Evolutionary conservation across 2,888 invertebrate species (phyloP), one percentile per base, ranked within the genome.

Genomic region (Phymatocera aterrima): DNA sequence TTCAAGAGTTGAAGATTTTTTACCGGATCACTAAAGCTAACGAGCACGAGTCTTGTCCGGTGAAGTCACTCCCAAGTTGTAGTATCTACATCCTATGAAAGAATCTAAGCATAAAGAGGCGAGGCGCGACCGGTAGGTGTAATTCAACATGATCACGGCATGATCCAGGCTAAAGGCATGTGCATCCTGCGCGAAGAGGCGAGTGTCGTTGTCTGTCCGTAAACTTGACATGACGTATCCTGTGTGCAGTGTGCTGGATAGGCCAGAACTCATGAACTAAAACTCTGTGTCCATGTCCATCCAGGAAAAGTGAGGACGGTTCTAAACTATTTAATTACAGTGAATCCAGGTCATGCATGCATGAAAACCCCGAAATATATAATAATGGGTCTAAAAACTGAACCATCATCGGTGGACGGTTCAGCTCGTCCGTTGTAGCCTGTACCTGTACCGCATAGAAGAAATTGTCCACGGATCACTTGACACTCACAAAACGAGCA

Each of bases 401-500:
- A 68, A 37, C 34, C 64, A 31, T 10, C n/a, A n/a, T n/a, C n/a
- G n/a, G n/a, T n/a, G n/a, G n/a, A n/a, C n/a, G n/a, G n/a, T n/a
- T n/a, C n/a, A n/a, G n/a, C n/a, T n/a, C n/a, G n/a, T n/a, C 24
- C 34, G 34, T 61, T n/a, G n/a, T 24, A 43, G 21, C 61, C 21
- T n/a, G 18, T 34, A 24, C 4, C 6, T 8, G 43, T 5, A 37
- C 34, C 31, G 61, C 34, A 64, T 37, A 34, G 77, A 79, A 77
- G 81, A 81, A 83, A 84, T 86, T 84, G 85, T 80, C 79, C 79
- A 82, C 82, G 82, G 81, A 78, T 82, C 83, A 82, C 77, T 82
- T 82, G 84, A 82, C 84, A 80, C 70, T 81, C 84, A 83, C n/a
- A 72, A 28, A 12, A 28, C 28, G 6, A 28, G n/a, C 81, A 77